Conservation (phyloP, 2,888 invertebrate species). For the Calliphora vomitoria region DNA sequence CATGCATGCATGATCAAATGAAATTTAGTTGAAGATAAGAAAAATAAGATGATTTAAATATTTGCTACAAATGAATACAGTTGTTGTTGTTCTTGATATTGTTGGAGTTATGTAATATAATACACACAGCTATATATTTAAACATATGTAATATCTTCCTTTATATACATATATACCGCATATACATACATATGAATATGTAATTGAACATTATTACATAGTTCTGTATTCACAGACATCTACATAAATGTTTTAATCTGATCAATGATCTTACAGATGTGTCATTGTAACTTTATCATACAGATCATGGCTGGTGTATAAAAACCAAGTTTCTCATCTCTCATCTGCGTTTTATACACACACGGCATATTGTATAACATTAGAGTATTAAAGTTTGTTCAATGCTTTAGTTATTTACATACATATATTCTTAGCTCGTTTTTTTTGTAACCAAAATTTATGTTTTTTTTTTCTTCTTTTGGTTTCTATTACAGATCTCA, state of each 20-base stretch:
- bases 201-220: too few relatives aligned
- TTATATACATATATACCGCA: neutral
- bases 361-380: conserved; percentile 39
- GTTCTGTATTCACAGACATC: too few relatives aligned
- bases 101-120: conserved; percentile 57
- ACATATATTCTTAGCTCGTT: too few relatives aligned
- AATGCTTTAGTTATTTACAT: conserved; percentile 4
- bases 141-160: neutral
- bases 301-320: conserved; percentile 51
- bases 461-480: neutral
- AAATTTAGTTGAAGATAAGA: conserved; percentile 8
- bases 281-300: conserved; percentile 51
- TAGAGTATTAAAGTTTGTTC: conserved; percentile 31
- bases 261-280: conserved; percentile 60
- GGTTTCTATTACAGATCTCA: conserved; percentile 59
- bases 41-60: conserved; percentile 41
- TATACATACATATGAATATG: neutral
- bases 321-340: neutral
- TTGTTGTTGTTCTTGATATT: too few relatives aligned
- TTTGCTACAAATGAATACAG: neutral
- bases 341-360: neutral
- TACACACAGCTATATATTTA: neutral
- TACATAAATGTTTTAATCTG: conserved; percentile 27
- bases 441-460: too few relatives aligned
- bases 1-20: conserved; percentile 67